A percentile compares a stretch with the other conserved stretches of the same genome.
Conservation (phyloP, 2,113 vertebrate genomes). For the Cyprinodon variegatus region DNA sequence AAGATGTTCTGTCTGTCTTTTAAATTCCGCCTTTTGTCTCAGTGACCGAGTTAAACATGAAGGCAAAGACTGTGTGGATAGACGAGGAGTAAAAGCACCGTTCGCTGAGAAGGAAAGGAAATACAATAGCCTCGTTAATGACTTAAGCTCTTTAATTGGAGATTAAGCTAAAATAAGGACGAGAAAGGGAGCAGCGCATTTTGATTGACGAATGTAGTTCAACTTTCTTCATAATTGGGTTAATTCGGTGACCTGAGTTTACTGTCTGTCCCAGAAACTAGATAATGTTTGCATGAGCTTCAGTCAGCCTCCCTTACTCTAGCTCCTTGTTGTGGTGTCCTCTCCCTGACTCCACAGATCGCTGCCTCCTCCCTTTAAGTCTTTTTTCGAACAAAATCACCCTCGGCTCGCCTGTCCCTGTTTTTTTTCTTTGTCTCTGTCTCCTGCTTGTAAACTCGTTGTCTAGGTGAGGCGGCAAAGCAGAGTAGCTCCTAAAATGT, state of each 20-base stretch:
- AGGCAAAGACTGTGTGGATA: too few relatives aligned
- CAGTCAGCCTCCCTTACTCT: not conserved
- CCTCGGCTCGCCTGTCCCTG: slow-evolving; percentile 2
- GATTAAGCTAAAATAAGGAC: slow-evolving; percentile 4
- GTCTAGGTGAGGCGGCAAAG: slow-evolving; percentile 39
- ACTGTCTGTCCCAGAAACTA: slow-evolving; percentile 38
- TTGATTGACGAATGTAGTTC: not conserved
- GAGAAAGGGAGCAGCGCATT: not conserved
- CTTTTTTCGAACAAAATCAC: not conserved
- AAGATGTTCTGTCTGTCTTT: slow-evolving; percentile 30
- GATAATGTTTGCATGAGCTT: slow-evolving; percentile 39
- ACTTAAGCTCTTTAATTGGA: slow-evolving; percentile 45
- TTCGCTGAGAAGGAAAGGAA: slow-evolving; percentile 26
- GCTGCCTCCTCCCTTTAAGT: slow-evolving; percentile 4
- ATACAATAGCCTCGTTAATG: slow-evolving; percentile 57
- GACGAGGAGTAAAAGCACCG: too few relatives aligned
- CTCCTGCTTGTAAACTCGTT: slow-evolving; percentile 34
- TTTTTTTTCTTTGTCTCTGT: slow-evolving; percentile 5
- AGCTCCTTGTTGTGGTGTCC: slow-evolving; percentile 1
- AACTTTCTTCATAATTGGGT: slow-evolving; percentile 26
- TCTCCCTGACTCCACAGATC: slow-evolving; percentile 8
- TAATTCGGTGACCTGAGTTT: slow-evolving; percentile 51
- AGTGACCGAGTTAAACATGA: slow-evolving; percentile 58
- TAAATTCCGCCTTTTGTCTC: slow-evolving; percentile 18
- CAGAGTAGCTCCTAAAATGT: slow-evolving; percentile 20